Evolutionary conservation across 2,888 invertebrate genomes (phyloP), one percentile per base, ranked within the genome.

Genomic region (Hipparchia sbordonii): DNA sequence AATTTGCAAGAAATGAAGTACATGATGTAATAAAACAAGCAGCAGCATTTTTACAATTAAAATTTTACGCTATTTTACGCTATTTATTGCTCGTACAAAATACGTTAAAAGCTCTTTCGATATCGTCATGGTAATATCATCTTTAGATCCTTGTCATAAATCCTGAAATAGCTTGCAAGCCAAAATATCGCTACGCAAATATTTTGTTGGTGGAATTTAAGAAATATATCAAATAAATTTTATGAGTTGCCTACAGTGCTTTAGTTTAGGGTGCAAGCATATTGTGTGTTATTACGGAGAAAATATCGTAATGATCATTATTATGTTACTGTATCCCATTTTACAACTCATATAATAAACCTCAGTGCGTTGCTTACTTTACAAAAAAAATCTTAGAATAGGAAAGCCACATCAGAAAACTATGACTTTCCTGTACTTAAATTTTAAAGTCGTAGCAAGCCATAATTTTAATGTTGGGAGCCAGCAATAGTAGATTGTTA

Each of bases 141-240:
- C 61, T 61, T 61, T 61, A 3, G 46, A 7, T n/a, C 46, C 2
- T 61, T 46, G 3, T 2, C 12, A 46, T 61, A 46, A 61, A 7
- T 8, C 12, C 10, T 23, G 23, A 52, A 65, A 65, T 65, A 51
- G 65, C 51, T 51, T 33, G 65, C 10, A 51, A 51, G 33, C 12
- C 33, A 33, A 52, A n/a, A 39, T 33, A 39, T 39, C 33, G 65
- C 52, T 66, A 66, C 65, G 51, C 65, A 72, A 74, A 75, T 69
- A 62, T 66, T 73, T 73, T 65, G 68, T 68, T 61, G 67, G 69
- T 67, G 68, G 61, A 70, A 70, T 73, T 68, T 67, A 56, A 57
- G 75, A 66, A 66, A 74, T 71, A 73, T 73, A 72, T 73, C 63
- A 73, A 75, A 73, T 73, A 72, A 45, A 73, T 73, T 75, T 75